Evolutionary conservation across 2,888 invertebrate genomes (phyloP), one percentile per base, ranked within the genome.

Genomic region (Drosophila vallismaia): DNA sequence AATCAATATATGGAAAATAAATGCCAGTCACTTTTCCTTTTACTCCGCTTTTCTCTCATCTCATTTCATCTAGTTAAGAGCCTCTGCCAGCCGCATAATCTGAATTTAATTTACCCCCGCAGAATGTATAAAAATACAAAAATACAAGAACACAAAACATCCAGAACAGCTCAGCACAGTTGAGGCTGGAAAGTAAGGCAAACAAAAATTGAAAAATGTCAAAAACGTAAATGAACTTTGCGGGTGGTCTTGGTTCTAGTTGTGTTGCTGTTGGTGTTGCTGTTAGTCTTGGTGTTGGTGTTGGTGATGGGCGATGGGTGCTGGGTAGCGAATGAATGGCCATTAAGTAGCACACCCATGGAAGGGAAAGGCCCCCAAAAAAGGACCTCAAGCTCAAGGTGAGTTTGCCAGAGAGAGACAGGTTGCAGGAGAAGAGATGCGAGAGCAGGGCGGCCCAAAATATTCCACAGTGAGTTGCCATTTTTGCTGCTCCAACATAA

Each of bases 1-100:
- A 86, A 84, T 84, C 84, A 84, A 84, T 84, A 86, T 85, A 76
- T 84, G 87, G 76, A 84, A 77, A 87, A 78, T 81, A 86, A 81
- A 74, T 77, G 85, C 84, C 78, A 83, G 76, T 84, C 86, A 86
- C 82, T 73, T 68, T 63, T 64, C 44, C 51, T 48, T 44, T 28
- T 26, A 12, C 45, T 45, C 62, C 44, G n/a, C 48, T 28, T 36
- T 45, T 51, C 69, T 63, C 69, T 63, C 48, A 63, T 49, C 55
- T 54, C 74, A 79, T 70, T 70, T 71, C 75, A 83, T 85, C 77
- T 85, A 75, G 82, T 79, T 85, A 85, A 74, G 82, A 74, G 68
- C 60, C 66, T 56, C 52, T 66, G 62, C 58, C 64, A 63, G 70
- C 58, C 69, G 55, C 67, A 75, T 76, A 79, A 83, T 82, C 75